Percentiles rank a stretch among this genome's conserved stretches.
Conservation (phyloP, 2,797 vertebrate genomes). For the Heteromormyrus szaboi region DNA sequence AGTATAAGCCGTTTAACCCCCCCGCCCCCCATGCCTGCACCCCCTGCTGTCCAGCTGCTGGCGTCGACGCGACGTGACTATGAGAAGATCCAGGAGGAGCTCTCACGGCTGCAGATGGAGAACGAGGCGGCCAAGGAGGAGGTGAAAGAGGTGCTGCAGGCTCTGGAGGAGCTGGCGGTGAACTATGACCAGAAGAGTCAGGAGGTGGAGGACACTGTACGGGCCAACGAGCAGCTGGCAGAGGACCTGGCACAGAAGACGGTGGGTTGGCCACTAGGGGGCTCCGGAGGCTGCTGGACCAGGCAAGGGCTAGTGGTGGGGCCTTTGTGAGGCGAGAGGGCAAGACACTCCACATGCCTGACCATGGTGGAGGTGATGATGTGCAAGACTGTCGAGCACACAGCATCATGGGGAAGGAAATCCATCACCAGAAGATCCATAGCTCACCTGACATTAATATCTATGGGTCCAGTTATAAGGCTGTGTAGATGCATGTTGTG, state of each 20-base stretch:
- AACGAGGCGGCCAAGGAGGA: conserved; percentile 82
- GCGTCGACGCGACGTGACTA: conserved; percentile 75
- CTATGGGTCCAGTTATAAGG: neutral
- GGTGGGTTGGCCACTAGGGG: conserved; percentile 41
- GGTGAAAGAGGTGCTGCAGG: conserved; percentile 94
- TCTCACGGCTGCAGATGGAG: conserved; percentile 80
- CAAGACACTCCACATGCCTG: neutral
- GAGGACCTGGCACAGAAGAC: conserved; percentile 85
- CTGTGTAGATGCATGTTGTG: neutral
- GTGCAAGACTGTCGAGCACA: neutral
- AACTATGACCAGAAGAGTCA: conserved; percentile 97
- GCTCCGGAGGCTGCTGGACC: neutral
- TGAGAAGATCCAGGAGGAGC: conserved; percentile 82
- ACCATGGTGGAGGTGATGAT: neutral
- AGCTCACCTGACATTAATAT: neutral
- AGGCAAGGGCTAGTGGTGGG: neutral
- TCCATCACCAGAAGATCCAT: neutral
- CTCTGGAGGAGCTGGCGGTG: conserved; percentile 89
- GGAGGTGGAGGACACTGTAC: conserved; percentile 80
- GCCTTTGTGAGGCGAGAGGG: neutral
- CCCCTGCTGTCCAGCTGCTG: conserved; percentile 61
- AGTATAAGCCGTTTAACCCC: neutral
- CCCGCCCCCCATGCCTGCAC: neutral
- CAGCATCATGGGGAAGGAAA: neutral
- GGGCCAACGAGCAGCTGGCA: conserved; percentile 73